A percentile compares a stretch with the other conserved stretches of the same genome.
phyloP scores from a whole-genome alignment of 2,797 vertebrate genomes.

The Eulemur rubriventer region DNA sequence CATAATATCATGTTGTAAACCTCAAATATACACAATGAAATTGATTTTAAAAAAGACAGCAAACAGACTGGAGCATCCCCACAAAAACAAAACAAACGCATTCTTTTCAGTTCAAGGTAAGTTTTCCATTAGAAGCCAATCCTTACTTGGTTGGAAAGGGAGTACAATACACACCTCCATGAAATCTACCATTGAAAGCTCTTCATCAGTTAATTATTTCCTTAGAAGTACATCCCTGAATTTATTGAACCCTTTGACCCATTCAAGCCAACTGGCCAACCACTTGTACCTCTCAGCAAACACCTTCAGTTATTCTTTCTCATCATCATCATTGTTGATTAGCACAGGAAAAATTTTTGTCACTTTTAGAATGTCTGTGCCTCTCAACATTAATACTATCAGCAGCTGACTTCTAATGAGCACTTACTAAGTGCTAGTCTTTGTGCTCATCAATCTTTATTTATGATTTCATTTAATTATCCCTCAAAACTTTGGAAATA shows the following conservation, averaged over 20 bases:
- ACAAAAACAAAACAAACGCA: background rate
- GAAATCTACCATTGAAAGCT: background rate
- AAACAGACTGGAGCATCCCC: background rate
- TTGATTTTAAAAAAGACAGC: background rate
- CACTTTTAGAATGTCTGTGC: background rate
- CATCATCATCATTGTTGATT: background rate
- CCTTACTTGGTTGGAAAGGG: background rate
- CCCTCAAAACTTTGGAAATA: background rate
- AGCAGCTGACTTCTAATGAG: background rate
- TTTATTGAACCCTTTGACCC: background rate
- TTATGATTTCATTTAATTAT: background rate
- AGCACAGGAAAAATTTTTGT: background rate
- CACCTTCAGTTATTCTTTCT: background rate
- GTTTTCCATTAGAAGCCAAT: background rate
- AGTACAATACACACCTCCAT: background rate
- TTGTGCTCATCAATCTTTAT: background rate
- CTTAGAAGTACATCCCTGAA: background rate
- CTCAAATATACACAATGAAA: background rate
- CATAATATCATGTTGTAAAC: background rate
- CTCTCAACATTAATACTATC: background rate
- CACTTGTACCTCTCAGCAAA: background rate
- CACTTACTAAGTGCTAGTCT: background rate
- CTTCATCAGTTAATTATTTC: background rate
- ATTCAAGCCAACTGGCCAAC: constrained; percentile 7
- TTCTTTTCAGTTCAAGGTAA: background rate